phyloP scores from a whole-genome alignment of 1,140 invertebrate species.

The Caenorhabditis inopinata region DNA sequence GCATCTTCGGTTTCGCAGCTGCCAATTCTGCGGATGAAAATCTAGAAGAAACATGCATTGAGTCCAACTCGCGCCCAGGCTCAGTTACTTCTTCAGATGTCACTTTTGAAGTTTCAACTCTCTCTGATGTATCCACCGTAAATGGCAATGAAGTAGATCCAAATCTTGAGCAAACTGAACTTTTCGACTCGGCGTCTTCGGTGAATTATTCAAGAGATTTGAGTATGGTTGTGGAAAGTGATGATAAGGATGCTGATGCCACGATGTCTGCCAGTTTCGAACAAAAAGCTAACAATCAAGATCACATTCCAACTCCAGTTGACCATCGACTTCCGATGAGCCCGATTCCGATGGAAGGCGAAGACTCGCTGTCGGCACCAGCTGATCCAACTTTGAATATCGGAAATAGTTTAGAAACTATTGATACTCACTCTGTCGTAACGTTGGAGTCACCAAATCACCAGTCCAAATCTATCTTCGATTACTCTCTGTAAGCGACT shows the following conservation, averaged over 20 bases:
- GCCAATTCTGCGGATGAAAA: background rate
- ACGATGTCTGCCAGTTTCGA: background rate
- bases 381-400: background rate
- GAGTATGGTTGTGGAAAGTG: constrained; percentile 1
- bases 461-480: background rate
- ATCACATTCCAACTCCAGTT: background rate
- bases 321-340: background rate
- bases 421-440: background rate
- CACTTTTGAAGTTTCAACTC: background rate
- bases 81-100: background rate
- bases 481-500: constrained; percentile 23
- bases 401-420: background rate
- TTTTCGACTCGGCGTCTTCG: background rate
- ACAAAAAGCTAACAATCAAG: background rate
- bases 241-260: background rate
- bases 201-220: background rate
- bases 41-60: background rate
- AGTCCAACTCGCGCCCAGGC: background rate
- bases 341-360: background rate
- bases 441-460: background rate
- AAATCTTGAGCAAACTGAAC: background rate
- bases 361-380: background rate
- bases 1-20: background rate
- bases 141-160: background rate
- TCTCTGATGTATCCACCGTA: too few species aligned